Evolutionary conservation across 2,888 invertebrate genomes (phyloP).

Genomic region (Dasysyrphus tricinctus): DNA sequence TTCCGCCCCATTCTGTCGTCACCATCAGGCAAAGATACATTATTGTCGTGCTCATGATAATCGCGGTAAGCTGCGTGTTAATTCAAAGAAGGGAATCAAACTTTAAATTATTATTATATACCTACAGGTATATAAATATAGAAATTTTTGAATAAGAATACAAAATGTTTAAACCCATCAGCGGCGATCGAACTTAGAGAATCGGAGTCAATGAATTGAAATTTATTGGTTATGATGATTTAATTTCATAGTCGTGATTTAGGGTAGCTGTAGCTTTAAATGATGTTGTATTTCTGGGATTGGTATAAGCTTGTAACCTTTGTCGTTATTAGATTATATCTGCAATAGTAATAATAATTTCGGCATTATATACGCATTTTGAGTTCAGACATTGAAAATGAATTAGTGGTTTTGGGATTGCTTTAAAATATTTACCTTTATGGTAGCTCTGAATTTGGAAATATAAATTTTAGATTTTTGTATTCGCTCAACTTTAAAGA

Average conservation of each 20-base stretch:
- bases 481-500: too few relatives aligned
- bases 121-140: not conserved
- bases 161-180: not conserved
- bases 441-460: too few relatives aligned
- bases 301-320: not conserved
- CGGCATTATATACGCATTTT: not conserved
- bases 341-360: not conserved
- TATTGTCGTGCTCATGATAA: conserved; percentile 30
- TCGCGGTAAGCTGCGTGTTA: conserved; percentile 21
- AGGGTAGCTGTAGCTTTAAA: conserved; percentile 5
- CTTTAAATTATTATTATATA: conserved; percentile 3
- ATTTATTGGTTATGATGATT: conserved; percentile 9
- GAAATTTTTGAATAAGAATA: not conserved
- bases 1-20: conserved; percentile 53
- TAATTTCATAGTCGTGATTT: conserved; percentile 1
- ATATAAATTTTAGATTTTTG: too few relatives aligned
- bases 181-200: not conserved
- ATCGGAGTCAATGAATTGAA: conserved; percentile 13
- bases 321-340: not conserved
- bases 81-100: conserved; percentile 28
- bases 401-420: too few relatives aligned
- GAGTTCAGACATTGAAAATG: too few relatives aligned
- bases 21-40: conserved; percentile 12
- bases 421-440: too few relatives aligned
- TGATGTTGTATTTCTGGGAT: not conserved